phyloP scores from a whole-genome alignment of 1,140 invertebrate species.

The Drosophila pruinosa region DNA sequence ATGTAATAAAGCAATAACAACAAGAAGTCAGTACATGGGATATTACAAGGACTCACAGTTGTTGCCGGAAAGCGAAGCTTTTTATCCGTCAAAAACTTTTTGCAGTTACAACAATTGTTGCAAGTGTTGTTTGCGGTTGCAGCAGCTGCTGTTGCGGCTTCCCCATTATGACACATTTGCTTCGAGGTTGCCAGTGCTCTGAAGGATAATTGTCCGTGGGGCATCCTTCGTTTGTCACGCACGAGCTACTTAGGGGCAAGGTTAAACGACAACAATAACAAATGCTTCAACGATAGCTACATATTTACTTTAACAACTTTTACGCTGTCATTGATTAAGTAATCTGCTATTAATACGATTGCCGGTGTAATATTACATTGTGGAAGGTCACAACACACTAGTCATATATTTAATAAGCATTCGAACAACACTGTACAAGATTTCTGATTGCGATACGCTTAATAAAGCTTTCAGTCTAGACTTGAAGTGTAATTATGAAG shows the following conservation, averaged over 20 bases:
- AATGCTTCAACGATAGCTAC: not conserved
- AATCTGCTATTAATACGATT: not conserved
- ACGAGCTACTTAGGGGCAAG: constrained; percentile 35
- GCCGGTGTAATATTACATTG: not conserved
- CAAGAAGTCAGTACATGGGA: constrained; percentile 36
- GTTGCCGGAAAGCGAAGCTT: constrained; percentile 29
- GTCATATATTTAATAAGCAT: not conserved
- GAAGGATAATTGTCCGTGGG: constrained; percentile 64
- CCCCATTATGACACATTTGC: constrained; percentile 57
- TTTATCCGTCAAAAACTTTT: constrained; percentile 43
- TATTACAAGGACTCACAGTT: constrained; percentile 51
- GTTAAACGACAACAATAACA: constrained; percentile 43
- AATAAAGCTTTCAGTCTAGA: not conserved
- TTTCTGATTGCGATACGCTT: not conserved
- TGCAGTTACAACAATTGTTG: constrained; percentile 16
- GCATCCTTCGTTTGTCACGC: constrained; percentile 46
- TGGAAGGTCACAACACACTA: not conserved
- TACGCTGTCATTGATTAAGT: constrained; percentile 14
- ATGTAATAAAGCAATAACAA: constrained; percentile 11
- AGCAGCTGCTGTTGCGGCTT: constrained; percentile 25
- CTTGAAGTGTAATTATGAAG: not conserved
- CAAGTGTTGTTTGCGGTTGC: constrained; percentile 11
- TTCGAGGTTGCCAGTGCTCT: constrained; percentile 31
- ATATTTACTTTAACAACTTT: not conserved
- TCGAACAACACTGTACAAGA: not conserved